Evolutionary conservation across 1,140 invertebrate species (phyloP), one percentile per base, ranked within the genome.

Genomic region (Drosophila kanapiae): DNA sequence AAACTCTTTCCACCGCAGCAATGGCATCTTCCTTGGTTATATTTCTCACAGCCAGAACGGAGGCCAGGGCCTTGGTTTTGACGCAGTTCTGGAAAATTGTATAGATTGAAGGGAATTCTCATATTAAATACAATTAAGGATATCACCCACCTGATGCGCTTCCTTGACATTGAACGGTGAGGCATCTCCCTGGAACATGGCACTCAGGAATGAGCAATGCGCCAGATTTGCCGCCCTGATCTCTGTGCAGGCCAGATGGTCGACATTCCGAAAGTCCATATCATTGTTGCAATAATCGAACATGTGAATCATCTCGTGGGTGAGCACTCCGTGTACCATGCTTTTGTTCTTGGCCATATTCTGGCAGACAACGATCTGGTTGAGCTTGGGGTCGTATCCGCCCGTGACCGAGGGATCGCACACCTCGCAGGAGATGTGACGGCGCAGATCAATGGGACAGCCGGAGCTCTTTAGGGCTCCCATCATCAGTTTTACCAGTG

Each of bases 241-340:
- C 94, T 99, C 98, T 0, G 98, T 98, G 91, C 98, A 99, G 0
- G 98, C 98, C 43, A 99, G 93, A 93, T 99, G 98, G 82, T 99
- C 96, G 61, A 98, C 93, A 92, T 99, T 98, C 76, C 95, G 96
- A 78, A 98, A 97, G 92, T 99, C 96, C 38, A 99, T 91, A 59
- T 99, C 95, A 76, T 98, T 96, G 47, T 95, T 95, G 93, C 98
- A 99, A 85, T 96, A 97, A 93, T 99, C 98, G 93, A 98, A 99
- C 97, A 99, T 99, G 93, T 99, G 98, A 45, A 99, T 96, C 94
- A 99, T 95, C 93, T 99, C 98, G 93, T 99, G 98, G 2, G 96
- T 95, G 5, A 99, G 90, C 8, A 98, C 96, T 67, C 95, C 95
- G 92, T 97, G 96, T 1, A 98, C 95, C 80, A 95, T 94, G 6